These are phyloP conservation scores for Copidosoma floridanum DNA, from an alignment of 1,140 invertebrate species.

Conservation along the genomic window DNA sequence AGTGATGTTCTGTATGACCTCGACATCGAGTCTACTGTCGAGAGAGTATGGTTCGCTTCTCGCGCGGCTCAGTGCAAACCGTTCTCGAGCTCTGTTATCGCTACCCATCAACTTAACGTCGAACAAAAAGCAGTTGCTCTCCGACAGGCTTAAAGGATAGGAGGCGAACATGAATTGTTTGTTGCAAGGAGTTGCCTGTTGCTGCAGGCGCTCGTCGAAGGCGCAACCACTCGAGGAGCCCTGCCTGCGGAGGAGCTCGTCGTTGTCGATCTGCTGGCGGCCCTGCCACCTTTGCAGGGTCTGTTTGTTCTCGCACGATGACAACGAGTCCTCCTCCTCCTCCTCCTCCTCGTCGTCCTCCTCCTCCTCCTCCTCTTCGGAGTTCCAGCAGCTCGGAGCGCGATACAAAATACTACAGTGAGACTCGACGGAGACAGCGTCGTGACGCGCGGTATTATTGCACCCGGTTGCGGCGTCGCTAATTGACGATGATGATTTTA, in stretches of 20 bases:
- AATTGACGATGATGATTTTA: slow-evolving; percentile 33
- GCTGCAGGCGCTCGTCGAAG: background rate
- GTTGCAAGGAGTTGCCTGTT: slow-evolving; percentile 12
- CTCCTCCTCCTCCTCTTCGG: slow-evolving; percentile 29
- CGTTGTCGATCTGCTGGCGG: slow-evolving; percentile 11
- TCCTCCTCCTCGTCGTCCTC: slow-evolving; percentile 22
- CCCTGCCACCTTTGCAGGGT: slow-evolving; percentile 40
- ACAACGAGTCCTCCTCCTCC: slow-evolving; percentile 14
- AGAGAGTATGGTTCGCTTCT: slow-evolving; percentile 47
- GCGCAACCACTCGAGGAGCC: background rate
- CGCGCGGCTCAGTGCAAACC: slow-evolving; percentile 43
- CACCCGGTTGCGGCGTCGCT: too few species aligned
- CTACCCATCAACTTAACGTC: slow-evolving; percentile 33
- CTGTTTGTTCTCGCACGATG: slow-evolving; percentile 34
- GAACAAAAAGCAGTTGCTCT: slow-evolving; percentile 38
- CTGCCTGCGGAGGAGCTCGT: slow-evolving; percentile 7
- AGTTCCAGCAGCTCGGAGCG: slow-evolving; percentile 36
- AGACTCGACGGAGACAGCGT: slow-evolving; percentile 10
- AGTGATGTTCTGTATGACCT: slow-evolving; percentile 48
- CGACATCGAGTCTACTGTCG: slow-evolving; percentile 44
- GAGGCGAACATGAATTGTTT: slow-evolving; percentile 29
- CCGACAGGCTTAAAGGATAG: slow-evolving; percentile 34
- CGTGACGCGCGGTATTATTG: too few species aligned
- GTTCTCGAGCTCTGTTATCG: too few species aligned
- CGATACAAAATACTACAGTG: slow-evolving; percentile 34